Evolutionary conservation across 2,113 vertebrate species (phyloP).

Genomic region (Lepisosteus oculatus): DNA sequence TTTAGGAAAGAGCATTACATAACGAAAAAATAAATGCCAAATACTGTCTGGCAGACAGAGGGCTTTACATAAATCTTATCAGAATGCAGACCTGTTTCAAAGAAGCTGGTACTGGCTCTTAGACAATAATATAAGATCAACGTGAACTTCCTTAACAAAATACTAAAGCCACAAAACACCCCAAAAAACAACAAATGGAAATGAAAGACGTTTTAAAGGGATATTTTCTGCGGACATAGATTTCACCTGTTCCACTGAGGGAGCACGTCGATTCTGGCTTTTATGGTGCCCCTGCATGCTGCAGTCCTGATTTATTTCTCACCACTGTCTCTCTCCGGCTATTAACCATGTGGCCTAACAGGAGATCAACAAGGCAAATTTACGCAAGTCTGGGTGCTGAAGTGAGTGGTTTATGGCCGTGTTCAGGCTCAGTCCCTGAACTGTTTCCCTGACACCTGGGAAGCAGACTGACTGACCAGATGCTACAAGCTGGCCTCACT

Average conservation of each 20-base stretch:
- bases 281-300: neutral
- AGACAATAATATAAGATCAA: conserved; percentile 8
- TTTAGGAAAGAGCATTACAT: neutral
- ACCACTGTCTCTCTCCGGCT: neutral
- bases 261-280: neutral
- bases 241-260: conserved; percentile 15
- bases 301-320: conserved; percentile 1
- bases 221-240: neutral
- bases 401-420: conserved; percentile 9
- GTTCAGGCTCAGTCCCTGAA: conserved; percentile 13
- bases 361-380: conserved; percentile 20
- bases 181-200: conserved; percentile 10
- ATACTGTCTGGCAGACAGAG: neutral
- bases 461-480: conserved; percentile 15
- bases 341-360: conserved; percentile 15
- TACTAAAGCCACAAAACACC: neutral
- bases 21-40: conserved; percentile 15
- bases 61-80: conserved; percentile 15
- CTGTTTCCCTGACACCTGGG: conserved; percentile 21
- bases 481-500: neutral
- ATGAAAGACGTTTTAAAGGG: neutral
- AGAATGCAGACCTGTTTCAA: conserved; percentile 12
- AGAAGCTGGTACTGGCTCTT: conserved; percentile 15
- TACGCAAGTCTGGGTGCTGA: neutral
- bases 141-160: neutral